phyloP scores from a whole-genome alignment of 2,888 invertebrate species.

The Isoperla grammatica region DNA sequence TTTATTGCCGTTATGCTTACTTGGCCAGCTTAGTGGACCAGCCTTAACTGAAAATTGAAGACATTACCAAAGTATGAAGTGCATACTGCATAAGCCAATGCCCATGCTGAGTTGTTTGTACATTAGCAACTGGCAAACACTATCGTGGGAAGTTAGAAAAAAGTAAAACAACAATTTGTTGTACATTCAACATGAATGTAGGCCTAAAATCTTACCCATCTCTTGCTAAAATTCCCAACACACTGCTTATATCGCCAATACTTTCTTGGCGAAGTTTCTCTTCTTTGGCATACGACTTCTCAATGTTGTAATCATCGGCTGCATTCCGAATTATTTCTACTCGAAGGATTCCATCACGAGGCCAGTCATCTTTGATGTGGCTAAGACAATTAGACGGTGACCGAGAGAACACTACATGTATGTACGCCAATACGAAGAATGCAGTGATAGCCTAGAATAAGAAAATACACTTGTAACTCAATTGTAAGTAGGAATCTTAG shows the following conservation, averaged over 20 bases:
- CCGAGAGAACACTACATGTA: conserved; percentile 90
- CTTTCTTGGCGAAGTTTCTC: conserved; percentile 63
- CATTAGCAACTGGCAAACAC: no score
- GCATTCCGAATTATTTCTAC: conserved; percentile 78
- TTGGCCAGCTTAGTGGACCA: no score
- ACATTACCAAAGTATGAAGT: no score
- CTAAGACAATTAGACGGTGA: conserved; percentile 91
- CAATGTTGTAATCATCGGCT: conserved; percentile 67
- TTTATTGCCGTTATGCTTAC: no score
- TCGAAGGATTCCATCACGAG: conserved; percentile 87
- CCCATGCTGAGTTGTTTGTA: no score
- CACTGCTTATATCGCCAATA: conserved; percentile 52
- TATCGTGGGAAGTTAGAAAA: no score
- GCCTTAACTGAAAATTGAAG: no score
- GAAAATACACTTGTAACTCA: conserved; percentile 14
- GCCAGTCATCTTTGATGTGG: conserved; percentile 85
- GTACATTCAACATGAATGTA: no score
- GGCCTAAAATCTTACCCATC: conserved; percentile 64
- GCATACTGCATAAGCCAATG: no score
- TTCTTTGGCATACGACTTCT: conserved; percentile 80
- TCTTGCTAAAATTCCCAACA: conserved; percentile 58
- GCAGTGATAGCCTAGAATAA: conserved; percentile 66
- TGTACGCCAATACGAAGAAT: conserved; percentile 87
- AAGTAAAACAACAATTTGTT: no score
- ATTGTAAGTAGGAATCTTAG: conserved; percentile 4